Conservation (phyloP, 2,113 vertebrate species). For the Galbula dea region DNA sequence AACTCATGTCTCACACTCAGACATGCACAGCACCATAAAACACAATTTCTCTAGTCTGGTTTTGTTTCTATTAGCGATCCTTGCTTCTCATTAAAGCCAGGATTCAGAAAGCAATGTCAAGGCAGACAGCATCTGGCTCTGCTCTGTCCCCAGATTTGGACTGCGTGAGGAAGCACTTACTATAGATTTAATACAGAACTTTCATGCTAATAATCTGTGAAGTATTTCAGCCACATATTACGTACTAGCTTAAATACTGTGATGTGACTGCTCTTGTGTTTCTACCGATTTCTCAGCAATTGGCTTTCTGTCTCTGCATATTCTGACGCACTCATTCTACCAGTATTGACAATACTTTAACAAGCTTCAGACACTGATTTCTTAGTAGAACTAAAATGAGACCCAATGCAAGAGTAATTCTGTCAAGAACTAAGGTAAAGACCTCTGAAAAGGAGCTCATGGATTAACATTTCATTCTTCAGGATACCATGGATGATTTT, state of each 20-base stretch:
- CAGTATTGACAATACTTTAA: background rate
- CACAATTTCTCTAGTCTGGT: background rate
- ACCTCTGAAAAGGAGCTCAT: background rate
- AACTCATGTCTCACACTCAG: background rate
- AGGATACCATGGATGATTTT: background rate
- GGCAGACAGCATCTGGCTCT: conserved; percentile 4
- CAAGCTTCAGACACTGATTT: background rate
- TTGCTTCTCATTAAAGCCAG: conserved; percentile 3
- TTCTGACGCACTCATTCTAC: background rate
- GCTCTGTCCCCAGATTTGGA: background rate
- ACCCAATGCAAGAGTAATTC: background rate
- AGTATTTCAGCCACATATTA: conserved; percentile 13
- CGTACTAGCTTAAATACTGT: conserved; percentile 5
- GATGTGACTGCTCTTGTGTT: background rate
- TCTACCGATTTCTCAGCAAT: background rate
- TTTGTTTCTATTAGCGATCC: background rate
- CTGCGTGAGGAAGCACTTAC: background rate
- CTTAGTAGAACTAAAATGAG: background rate
- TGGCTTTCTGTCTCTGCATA: background rate
- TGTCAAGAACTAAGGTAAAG: background rate
- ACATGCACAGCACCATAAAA: background rate
- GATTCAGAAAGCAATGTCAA: conserved; percentile 15
- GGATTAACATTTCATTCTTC: background rate
- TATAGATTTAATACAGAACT: conserved; percentile 26
- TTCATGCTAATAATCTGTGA: conserved; percentile 9